Evolutionary conservation across 2,888 invertebrate genomes (phyloP).

Genomic region (Epinotia bilunana): DNA sequence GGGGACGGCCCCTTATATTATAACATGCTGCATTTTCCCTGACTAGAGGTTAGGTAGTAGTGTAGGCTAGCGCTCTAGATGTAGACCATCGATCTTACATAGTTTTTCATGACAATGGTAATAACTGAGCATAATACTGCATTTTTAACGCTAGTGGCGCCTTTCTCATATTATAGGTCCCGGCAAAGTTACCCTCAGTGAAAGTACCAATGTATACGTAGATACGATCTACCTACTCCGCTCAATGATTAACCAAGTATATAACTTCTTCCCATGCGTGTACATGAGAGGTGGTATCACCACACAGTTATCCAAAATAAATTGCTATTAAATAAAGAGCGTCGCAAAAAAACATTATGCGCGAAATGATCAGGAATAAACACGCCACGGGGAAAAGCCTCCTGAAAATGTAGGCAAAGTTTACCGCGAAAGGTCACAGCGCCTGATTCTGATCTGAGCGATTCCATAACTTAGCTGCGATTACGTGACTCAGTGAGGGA

Average conservation of each 20-base stretch:
- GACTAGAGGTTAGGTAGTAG: too few species aligned
- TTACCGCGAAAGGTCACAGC: slow-evolving; percentile 19
- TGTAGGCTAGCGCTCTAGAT: too few species aligned
- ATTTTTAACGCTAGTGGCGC: background rate
- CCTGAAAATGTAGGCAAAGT: slow-evolving; percentile 30
- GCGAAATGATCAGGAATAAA: slow-evolving; percentile 14
- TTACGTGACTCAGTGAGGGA: background rate
- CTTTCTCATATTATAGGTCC: background rate
- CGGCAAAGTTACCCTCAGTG: background rate
- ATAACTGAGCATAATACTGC: background rate
- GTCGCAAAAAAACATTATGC: background rate
- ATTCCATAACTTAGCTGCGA: background rate
- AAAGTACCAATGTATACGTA: too few species aligned
- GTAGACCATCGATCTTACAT: too few species aligned
- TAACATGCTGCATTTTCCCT: too few species aligned
- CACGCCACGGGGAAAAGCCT: background rate
- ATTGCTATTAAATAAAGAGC: background rate
- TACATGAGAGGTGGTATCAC: too few species aligned
- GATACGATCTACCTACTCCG: too few species aligned
- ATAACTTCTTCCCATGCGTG: too few species aligned
- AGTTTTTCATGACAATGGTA: background rate
- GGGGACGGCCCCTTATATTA: too few species aligned
- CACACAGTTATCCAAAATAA: background rate
- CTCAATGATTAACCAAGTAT: too few species aligned
- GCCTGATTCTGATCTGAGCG: background rate